Base-by-base conservation (phyloP, 1,140 invertebrate species). In the Hesperophylax magnus region DNA sequence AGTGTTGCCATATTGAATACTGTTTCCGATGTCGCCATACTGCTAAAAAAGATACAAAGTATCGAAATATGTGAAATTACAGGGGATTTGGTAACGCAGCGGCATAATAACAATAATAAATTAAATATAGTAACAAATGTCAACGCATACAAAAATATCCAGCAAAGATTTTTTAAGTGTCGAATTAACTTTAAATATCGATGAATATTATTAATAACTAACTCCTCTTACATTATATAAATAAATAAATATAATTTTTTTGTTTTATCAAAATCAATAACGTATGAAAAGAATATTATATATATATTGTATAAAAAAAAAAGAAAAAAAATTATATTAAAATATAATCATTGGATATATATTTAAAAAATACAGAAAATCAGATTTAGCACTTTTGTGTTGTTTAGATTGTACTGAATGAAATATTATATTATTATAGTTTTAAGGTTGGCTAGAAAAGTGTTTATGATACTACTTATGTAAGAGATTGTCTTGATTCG, bases 381-480 rank as follows among this genome's bases (percentile, higher is more conserved):
- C 31, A 52, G 18, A 5, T 69, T 69, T 69, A 27, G 18, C 15
- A 17, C 65, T 39, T 34, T 39, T 53, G 20, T 53, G 52, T 69
- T 34, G 65, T 24, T 74, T 54, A n/a, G 71, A 74, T 56, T 69
- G 27, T 22, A 61, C 18, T 20, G 18, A 22, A 8, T 61, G 20
- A 61, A 20, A 18, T 39, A 72, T 72, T 39, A 72, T 52, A n/a
- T 76, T 56, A 75, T 56, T 34, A 2, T 77, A 77, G 24, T 65
- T 47, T 47, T 65, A 65, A 65, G 60, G 22, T 52, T 61, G 75
- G 47, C 17, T 47, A 77, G 20, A 31, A 17, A 71, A 63, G 75
- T 77, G 75, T 77, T 39, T 77, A 61, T 69, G 77, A 78, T 78
- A 78, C 54, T 78, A 78, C 69, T 53, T 78, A 27, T 78, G 18